phyloP scores from a whole-genome alignment of 2,797 vertebrate species.

The Tokudaia tokunoshimensis region DNA sequence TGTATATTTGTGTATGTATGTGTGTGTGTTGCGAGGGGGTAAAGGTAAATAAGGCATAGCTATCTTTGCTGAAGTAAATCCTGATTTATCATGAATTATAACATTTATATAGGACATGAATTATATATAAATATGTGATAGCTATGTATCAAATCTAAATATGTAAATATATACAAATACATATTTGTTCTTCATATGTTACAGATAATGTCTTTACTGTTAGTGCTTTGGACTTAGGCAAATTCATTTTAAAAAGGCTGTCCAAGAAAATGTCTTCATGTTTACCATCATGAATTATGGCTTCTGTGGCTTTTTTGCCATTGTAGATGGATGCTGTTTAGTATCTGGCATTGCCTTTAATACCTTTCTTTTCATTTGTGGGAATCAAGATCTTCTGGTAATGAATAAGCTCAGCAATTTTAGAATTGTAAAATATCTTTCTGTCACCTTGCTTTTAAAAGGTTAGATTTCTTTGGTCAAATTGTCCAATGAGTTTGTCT shows the following conservation, averaged over 20 bases:
- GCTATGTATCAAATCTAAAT: neutral
- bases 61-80: neutral
- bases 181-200: neutral
- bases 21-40: neutral
- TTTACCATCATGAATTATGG: neutral
- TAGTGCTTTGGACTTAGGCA: neutral
- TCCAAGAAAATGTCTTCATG: neutral
- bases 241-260: neutral
- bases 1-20: neutral
- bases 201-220: neutral
- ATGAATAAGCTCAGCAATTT: neutral
- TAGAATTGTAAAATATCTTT: neutral
- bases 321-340: neutral
- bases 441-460: constrained; percentile 12
- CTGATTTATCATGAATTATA: neutral
- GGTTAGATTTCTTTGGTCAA: neutral
- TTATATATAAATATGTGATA: neutral
- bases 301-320: neutral
- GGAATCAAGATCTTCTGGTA: neutral
- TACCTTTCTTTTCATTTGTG: neutral
- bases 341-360: neutral
- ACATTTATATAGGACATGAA: neutral
- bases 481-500: neutral
- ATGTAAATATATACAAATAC: neutral
- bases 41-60: neutral